These are phyloP conservation scores for Gopherus evgoodei DNA, from an alignment of 2,113 vertebrate genomes.

Conservation along the genomic window DNA sequence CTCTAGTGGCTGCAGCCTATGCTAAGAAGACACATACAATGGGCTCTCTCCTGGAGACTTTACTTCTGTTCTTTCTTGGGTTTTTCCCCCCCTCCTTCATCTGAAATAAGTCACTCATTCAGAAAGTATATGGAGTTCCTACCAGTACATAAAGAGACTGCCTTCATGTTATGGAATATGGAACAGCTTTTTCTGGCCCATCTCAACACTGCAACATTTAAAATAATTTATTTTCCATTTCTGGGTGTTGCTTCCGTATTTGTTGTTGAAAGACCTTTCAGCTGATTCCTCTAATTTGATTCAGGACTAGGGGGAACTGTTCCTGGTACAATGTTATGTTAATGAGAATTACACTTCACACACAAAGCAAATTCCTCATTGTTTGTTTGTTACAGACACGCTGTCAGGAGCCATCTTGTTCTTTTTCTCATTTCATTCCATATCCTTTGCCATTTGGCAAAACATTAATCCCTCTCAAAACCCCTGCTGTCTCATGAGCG, in stretches of 20 bases:
- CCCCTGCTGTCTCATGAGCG: not conserved
- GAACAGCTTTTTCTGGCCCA: not conserved
- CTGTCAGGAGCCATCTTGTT: not conserved
- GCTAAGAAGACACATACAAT: not conserved
- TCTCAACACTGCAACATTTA: fast-evolving
- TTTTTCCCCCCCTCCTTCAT: no score
- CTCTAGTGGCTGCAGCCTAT: not conserved
- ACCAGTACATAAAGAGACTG: not conserved
- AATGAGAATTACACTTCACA: not conserved
- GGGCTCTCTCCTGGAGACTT: not conserved
- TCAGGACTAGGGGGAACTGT: not conserved
- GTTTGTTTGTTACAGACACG: not conserved
- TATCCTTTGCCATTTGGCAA: no score
- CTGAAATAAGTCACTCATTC: not conserved
- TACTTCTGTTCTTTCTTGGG: not conserved
- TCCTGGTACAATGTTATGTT: not conserved
- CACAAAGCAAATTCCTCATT: no score
- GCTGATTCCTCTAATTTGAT: fast-evolving
- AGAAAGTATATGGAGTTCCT: not conserved
- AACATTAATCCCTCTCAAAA: not conserved
- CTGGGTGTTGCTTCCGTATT: not conserved
- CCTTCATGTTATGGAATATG: fast-evolving
- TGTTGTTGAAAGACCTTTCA: fast-evolving
- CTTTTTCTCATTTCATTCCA: not conserved
- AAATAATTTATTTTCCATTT: not conserved